Base-by-base conservation (phyloP, 2,113 vertebrate genomes). In the Pao palembangensis region DNA sequence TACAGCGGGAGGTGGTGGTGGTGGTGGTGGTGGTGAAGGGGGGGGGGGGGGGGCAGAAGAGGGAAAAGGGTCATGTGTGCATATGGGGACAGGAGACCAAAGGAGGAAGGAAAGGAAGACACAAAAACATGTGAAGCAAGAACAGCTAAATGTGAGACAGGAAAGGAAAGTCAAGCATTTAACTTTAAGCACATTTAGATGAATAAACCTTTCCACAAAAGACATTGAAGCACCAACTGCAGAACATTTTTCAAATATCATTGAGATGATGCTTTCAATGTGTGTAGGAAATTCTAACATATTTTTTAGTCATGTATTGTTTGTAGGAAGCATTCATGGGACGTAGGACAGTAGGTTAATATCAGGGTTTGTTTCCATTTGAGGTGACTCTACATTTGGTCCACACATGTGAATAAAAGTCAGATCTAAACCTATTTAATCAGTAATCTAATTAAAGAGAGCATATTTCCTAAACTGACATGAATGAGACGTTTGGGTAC, bases 81-180 rank as follows among this genome's bases (percentile, higher is more conserved):
- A 71, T 67, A 67, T 73, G 64, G 79, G 71, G 65, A 76, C 65
- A 77, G 60, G 63, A 81, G 74, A 58, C 68, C 68, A 10, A 79
- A 78, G 75, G 69, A 73, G 89, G 85, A 66, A 18, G 46, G 17
- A 15, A 61, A 43, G 54, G 41, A 23, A 44, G 55, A 89, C 83
- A 90, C 86, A 88, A 86, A 88, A 90, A 90, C 78, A 84, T 87
- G 81, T 83, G 84, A 85, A 84, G 81, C 67, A 79, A 85, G 79
- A 80, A 84, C 57, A 79, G 62, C 50, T 67, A 64, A 81, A 79
- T 61, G 51, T 67, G 64, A 80, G 70, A 82, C 80, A 75, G 76
- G 51, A 75, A 63, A 75, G 64, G 55, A 73, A 68, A 72, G 80
- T 67, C 65, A 38, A 77, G 76, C 61, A 72, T 71, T 74, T 63